Evolutionary conservation across 2,888 invertebrate species (phyloP).

Genomic region (Ophonus ardosiacus): DNA sequence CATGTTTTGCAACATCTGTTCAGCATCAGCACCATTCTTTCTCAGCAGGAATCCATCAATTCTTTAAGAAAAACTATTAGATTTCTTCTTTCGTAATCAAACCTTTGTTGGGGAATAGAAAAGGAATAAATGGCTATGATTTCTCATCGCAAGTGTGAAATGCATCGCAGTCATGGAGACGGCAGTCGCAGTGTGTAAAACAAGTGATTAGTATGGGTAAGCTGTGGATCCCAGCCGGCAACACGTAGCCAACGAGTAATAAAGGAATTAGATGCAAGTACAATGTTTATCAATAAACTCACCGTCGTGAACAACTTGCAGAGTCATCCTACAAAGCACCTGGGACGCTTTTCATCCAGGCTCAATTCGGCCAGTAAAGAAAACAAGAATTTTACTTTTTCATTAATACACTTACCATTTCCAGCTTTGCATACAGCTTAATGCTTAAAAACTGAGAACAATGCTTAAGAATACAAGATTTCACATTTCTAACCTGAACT

Average conservation of each 20-base stretch:
- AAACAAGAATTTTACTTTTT: no score
- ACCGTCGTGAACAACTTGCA: constrained; percentile 47
- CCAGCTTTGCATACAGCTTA: no score
- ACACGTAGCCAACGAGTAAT: constrained; percentile 46
- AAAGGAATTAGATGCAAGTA: constrained; percentile 52
- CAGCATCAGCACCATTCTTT: neutral
- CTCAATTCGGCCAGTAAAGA: neutral
- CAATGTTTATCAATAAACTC: constrained; percentile 61
- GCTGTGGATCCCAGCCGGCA: constrained; percentile 10
- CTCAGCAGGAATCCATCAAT: neutral
- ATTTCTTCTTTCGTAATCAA: neutral
- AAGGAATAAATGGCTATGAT: neutral
- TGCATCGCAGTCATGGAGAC: constrained; percentile 3
- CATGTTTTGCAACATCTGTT: neutral
- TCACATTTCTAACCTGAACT: no score
- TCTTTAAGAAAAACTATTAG: neutral
- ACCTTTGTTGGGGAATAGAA: neutral
- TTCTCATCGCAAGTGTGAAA: constrained; percentile 15
- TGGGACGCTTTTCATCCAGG: constrained; percentile 13
- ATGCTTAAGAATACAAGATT: no score
- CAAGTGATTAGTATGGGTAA: constrained; percentile 43
- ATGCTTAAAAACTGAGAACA: no score
- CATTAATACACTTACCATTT: no score
- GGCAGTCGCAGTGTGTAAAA: neutral
- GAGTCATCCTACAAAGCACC: constrained; percentile 45